These are phyloP conservation scores for Leptopilina boulardi DNA, from an alignment of 1,140 invertebrate species.

Conservation along the genomic window DNA sequence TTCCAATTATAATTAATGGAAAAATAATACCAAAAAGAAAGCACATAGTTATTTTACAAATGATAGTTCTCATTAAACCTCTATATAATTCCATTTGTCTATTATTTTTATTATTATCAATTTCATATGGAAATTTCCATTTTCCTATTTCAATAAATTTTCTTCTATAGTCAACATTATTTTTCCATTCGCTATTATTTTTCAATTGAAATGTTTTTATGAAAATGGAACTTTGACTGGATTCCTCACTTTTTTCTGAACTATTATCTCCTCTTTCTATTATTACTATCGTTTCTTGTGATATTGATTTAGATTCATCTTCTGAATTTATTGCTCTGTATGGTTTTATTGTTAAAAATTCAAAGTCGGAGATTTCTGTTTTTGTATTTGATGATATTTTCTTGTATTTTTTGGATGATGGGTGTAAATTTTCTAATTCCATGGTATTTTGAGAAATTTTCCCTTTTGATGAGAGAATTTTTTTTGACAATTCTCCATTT, in stretches of 20 bases:
- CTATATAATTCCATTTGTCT: background rate
- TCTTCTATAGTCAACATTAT: background rate
- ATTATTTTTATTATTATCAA: background rate
- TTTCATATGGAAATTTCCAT: background rate
- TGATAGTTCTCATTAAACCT: constrained; percentile 24
- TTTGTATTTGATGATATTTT: no score
- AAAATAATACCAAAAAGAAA: constrained; percentile 44
- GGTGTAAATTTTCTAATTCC: background rate
- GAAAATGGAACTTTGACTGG: background rate
- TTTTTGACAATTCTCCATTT: no score
- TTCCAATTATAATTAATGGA: constrained; percentile 42
- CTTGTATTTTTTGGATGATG: background rate
- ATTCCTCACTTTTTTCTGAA: background rate
- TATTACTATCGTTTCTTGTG: background rate
- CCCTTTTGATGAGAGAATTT: constrained; percentile 38
- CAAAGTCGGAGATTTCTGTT: no score
- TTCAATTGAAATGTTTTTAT: background rate
- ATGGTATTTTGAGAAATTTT: constrained; percentile 52
- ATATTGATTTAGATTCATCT: background rate
- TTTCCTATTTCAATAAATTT: background rate
- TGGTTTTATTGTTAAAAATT: background rate
- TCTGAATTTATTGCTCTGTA: background rate
- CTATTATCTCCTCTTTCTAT: background rate
- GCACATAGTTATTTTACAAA: constrained; percentile 37
- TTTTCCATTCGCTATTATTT: background rate